Conservation (phyloP, 2,888 invertebrate genomes). For the Chouioia cunea region DNA sequence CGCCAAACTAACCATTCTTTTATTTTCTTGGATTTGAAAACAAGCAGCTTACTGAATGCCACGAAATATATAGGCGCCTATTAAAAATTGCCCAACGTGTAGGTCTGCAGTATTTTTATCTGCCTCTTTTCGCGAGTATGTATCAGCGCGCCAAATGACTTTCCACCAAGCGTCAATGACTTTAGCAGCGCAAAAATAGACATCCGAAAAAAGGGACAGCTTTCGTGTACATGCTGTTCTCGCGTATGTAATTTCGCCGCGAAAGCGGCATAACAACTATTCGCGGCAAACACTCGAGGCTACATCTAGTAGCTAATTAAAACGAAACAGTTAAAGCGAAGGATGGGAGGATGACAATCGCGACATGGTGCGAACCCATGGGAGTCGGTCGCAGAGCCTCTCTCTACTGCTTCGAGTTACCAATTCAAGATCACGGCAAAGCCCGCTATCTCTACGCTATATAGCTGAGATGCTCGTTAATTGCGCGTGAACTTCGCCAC, state of each 20-base stretch:
- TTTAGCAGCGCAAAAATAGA: not conserved
- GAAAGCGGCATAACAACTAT: conserved; percentile 25
- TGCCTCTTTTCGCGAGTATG: no score
- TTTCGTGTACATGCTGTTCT: not conserved
- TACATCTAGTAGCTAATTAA: conserved; percentile 37
- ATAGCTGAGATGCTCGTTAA: conserved; percentile 8
- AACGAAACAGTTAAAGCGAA: not conserved
- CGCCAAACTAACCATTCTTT: no score
- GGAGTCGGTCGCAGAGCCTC: conserved; percentile 22
- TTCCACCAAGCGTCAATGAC: conserved; percentile 1
- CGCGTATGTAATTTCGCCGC: not conserved
- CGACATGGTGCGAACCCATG: conserved; percentile 7
- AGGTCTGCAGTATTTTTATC: no score
- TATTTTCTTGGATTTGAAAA: no score
- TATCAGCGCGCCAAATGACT: conserved; percentile 4
- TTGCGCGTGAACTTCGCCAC: conserved; percentile 18
- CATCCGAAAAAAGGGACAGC: not conserved
- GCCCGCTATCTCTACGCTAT: not conserved
- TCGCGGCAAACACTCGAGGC: not conserved
- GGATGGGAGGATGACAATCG: conserved; percentile 6
- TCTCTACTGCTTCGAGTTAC: not conserved
- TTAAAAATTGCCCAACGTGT: no score
- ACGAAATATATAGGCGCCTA: no score
- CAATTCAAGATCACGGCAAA: conserved; percentile 47
- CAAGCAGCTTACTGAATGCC: no score